Base-by-base conservation (phyloP, 1,140 invertebrate species). In the Potamilus streckersoni region DNA sequence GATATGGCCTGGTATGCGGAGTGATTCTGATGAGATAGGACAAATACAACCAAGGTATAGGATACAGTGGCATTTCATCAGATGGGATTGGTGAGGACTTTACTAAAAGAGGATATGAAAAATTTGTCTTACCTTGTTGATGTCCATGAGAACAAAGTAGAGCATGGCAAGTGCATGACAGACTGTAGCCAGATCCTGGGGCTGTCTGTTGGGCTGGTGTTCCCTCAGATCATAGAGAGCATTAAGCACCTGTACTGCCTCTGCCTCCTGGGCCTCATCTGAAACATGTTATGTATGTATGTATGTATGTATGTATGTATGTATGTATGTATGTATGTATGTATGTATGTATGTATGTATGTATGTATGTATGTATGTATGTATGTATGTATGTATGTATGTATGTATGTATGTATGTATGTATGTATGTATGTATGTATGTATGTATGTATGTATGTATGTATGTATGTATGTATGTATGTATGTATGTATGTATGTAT, bases 191-290 rank as follows among this genome's bases (percentile, higher is more conserved):
- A 87, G 68, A 62, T 84, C 84, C 70, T 85, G 76, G n/a, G 83
- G 71, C n/a, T 80, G 74, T 38, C 80, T 65, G 64, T 82, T 84
- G 8, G 76, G 66, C 68, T 87, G 84, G 49, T 88, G 83, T 82
- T 89, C 88, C 55, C 85, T 62, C 70, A 90, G 88, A 73, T 89
- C 88, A 78, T 84, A 87, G 59, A 90, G 85, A n/a, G 88, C 82
- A 73, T 86, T 88, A 62, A 90, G 79, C 16, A 89, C 88, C 70
- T 89, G 86, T 15, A 88, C 82, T 11, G 87, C 89, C 80, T 90
- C 89, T 15, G 89, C 89, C 74, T 90, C 86, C 60, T 89, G 88
- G 3, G 88, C 87, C 75, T 89, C 88, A 83, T 89, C 89, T 90
- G 76, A 4, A 31, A 31, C 27, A 31, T 31, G 27, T 1, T 4